phyloP scores from a whole-genome alignment of 2,888 invertebrate species.

The Euplagia quadripunctaria region DNA sequence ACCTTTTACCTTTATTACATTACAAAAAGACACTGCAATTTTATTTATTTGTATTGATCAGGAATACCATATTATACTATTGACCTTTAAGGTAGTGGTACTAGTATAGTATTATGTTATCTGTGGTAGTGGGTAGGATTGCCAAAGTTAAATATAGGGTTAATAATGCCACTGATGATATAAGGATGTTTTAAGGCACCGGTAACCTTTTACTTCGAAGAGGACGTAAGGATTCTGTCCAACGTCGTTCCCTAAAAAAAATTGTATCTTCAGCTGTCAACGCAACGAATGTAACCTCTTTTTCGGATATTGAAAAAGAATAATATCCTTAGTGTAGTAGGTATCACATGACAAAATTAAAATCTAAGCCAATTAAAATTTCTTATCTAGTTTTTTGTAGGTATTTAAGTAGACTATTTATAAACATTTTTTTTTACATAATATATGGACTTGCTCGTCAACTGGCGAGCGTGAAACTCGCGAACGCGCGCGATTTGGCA shows the following conservation, averaged over 20 bases:
- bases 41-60: too few species aligned
- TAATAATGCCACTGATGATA: background rate
- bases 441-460: too few species aligned
- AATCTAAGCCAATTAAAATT: background rate
- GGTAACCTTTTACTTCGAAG: background rate
- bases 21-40: too few species aligned
- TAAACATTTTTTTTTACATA: background rate
- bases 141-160: background rate
- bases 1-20: too few species aligned
- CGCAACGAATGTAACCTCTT: background rate
- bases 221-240: background rate
- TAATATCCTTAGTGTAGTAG: background rate
- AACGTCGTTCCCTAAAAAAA: background rate
- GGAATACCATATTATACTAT: too few species aligned
- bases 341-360: background rate
- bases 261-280: background rate
- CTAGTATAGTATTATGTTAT: too few species aligned
- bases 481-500: too few species aligned
- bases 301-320: background rate
- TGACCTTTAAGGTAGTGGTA: too few species aligned
- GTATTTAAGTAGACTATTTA: background rate
- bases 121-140: too few species aligned
- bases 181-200: background rate
- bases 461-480: too few species aligned
- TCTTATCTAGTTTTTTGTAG: background rate